Evolutionary conservation across 2,888 invertebrate species (phyloP), one percentile per base, ranked within the genome.

Genomic region (Epirrhoe alternata): DNA sequence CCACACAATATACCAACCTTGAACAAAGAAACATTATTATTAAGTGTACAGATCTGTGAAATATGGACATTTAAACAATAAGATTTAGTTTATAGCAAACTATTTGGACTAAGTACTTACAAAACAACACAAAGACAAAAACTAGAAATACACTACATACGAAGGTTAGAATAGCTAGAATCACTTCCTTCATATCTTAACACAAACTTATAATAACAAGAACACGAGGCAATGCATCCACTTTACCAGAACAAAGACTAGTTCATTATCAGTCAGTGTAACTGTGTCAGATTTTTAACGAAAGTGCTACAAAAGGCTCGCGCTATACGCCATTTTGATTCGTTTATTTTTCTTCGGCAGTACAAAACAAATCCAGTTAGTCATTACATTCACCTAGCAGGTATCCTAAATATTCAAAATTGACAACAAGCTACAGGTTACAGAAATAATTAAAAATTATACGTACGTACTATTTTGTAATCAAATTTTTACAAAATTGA

Each of bases 1-100:
- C 98, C 98, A 98, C 74, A 98, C 97, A 68, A 97, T 94, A 87
- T 96, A 97, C 98, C 98, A 98, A 82, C 97, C 98, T 98, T 10
- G 89, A 1, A 95, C 84, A 90, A 88, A 86, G 83, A 80, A 83
- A 78, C 79, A 49, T 42, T 45, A 30, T 47, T 45, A 16, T 5
- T 45, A 6, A 7, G 16, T 14, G 47, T 3, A 6, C 16, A 7
- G 7, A 14, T 14, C 6, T 45, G n/a, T 14, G 10, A 45, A 14
- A 5, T 16, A 47, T 5, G 5, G 16, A 47, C 47, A 47, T 7
- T 12, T 47, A 45, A 45, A 1, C 1, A 1, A 45, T 45, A 45
- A n/a, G 33, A 31, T 47, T 16, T 42, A 42, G 4, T 38, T 35
- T 16, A 30, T 10, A 52, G 47, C 42, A 55, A 16, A 16, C 59